These are phyloP conservation scores for Monopis laevigella DNA, from an alignment of 2,888 invertebrate species.

Conservation along the genomic window DNA sequence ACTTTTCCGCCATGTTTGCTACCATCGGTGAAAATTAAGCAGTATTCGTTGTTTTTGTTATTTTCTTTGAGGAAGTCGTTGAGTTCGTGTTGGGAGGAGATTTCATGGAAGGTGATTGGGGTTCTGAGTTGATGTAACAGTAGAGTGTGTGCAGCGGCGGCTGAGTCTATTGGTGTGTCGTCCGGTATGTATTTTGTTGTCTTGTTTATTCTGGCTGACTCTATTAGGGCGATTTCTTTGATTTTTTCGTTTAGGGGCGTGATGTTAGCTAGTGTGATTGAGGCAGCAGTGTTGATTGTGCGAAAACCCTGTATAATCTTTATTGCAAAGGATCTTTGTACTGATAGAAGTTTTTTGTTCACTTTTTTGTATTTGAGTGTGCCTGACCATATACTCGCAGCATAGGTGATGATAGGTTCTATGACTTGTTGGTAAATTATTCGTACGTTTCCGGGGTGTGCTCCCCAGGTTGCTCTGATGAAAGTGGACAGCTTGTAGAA, in stretches of 20 bases:
- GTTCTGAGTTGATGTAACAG: not conserved
- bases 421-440: slow-evolving; percentile 12
- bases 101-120: not conserved
- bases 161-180: not conserved
- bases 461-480: slow-evolving; percentile 18
- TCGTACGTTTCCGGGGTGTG: slow-evolving; percentile 16
- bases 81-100: not conserved
- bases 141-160: not conserved
- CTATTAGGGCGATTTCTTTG: slow-evolving; percentile 2
- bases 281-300: not conserved
- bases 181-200: not conserved
- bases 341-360: not conserved
- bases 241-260: slow-evolving; percentile 6
- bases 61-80: not conserved
- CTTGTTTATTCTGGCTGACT: slow-evolving; percentile 1
- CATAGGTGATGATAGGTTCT: no score
- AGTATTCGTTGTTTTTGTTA: no score
- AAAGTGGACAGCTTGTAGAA: slow-evolving; percentile 14
- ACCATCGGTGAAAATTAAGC: slow-evolving; percentile 16
- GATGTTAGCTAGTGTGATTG: slow-evolving; percentile 7
- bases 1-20: slow-evolving; percentile 15
- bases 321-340: slow-evolving; percentile 12
- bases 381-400: not conserved
- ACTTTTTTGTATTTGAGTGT: not conserved
- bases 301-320: slow-evolving; percentile 12